Percentiles rank a stretch among this genome's conserved stretches.
phyloP scores from a whole-genome alignment of 2,113 vertebrate genomes.

The Syngnathus scovelli region DNA sequence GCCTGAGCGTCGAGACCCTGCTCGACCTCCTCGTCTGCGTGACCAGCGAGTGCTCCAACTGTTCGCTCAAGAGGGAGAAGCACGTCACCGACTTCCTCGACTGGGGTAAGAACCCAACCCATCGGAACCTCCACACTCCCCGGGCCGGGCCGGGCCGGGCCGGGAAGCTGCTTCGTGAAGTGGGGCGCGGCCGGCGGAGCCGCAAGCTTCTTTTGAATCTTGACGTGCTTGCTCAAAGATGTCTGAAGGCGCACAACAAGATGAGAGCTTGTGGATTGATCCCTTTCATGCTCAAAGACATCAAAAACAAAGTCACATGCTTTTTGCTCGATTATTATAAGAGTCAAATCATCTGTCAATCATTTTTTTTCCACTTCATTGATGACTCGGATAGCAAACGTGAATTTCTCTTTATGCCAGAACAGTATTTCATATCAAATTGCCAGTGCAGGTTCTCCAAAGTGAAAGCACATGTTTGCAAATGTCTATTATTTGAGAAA shows the following conservation, averaged over 20 bases:
- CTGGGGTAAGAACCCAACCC: conserved; percentile 80
- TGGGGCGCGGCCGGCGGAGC: neutral
- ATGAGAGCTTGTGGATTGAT: neutral
- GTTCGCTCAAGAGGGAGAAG: conserved; percentile 85
- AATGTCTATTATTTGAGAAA: neutral
- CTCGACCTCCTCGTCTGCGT: conserved; percentile 89
- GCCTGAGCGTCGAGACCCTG: conserved; percentile 87
- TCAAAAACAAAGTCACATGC: neutral
- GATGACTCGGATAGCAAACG: no score
- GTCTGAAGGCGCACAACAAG: neutral
- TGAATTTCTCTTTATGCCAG: no score
- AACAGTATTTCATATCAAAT: no score
- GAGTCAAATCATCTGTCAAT: no score
- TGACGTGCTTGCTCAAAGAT: neutral
- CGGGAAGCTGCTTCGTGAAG: no score
- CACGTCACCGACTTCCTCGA: conserved; percentile 91
- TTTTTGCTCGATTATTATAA: no score
- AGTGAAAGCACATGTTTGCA: neutral
- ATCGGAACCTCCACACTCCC: neutral
- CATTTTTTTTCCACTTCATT: no score
- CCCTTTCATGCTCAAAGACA: neutral
- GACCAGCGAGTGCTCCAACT: conserved; percentile 79
- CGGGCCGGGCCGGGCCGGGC: neutral
- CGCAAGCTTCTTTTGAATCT: neutral
- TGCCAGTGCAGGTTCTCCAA: neutral